Base-by-base conservation (phyloP, 2,797 vertebrate genomes). In the Sebastes matsubarae region DNA sequence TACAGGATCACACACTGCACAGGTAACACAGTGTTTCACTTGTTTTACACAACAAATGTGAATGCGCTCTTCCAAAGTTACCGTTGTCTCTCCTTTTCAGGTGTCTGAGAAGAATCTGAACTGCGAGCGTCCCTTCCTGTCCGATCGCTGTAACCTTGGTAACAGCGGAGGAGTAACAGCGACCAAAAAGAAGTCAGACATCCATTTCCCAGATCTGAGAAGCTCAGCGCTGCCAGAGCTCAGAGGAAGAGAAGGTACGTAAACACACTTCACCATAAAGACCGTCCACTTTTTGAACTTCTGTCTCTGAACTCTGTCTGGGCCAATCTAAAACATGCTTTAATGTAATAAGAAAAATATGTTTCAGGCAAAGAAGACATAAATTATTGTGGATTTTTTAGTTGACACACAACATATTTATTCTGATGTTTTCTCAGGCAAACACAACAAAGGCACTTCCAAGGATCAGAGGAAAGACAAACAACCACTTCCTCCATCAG, bases 131-230 rank as follows among this genome's bases (percentile, higher is more conserved):
- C 79, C 80, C 29, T 80, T 88, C 32, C 79, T 70, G 36, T 82
- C 82, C 0, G 90, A 91, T 25, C 38, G 54, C n/a, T 16, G 79
- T 63, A 74, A 79, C 80, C 36, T 10, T 10, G 61, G 66, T 7
- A 79, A 68, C 75, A 42, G 69, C 4, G 18, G 75, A 0, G 24
- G 64, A 6, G 8, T 12, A 2, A 5, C 32, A 2, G 24, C 6
- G 18, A 1, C 69, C 63, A 91, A 78, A 61, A 86, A 63, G 83
- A 89, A 77, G 54, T 54, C 77, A 0, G 84, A 88, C 6, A 3
- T 89, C 50, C 86, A 89, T 75, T 88, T 95, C 27, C 93, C 92
- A 8, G 92, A 93, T 63, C 60, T 94, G 1, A 92, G 81, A 76
- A 84, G 63, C 34, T 70, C 85, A 1, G 42, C 29, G 50, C 72